Evolutionary conservation across 2,113 vertebrate genomes (phyloP).

Genomic region (Chelonoidis abingdonii): DNA sequence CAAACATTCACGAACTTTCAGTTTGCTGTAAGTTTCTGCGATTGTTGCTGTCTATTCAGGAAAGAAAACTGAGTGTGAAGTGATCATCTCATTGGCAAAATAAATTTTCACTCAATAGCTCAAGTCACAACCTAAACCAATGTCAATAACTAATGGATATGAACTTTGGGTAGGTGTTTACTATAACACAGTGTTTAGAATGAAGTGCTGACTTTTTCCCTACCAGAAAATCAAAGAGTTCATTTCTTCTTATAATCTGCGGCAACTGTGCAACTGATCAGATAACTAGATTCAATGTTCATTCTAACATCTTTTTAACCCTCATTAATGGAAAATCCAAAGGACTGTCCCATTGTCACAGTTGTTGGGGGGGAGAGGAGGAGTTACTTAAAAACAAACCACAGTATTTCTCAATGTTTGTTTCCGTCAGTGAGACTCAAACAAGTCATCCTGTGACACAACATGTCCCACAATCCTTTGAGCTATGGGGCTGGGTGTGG

Average conservation of each 20-base stretch:
- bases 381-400: neutral
- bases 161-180: neutral
- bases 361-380: neutral
- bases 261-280: neutral
- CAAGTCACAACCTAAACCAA: neutral
- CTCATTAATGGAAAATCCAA: neutral
- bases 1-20: neutral
- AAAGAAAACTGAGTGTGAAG: conserved; percentile 8
- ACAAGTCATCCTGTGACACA: neutral
- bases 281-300: neutral
- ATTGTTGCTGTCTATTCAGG: neutral
- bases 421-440: neutral
- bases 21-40: neutral
- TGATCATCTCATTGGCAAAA: neutral
- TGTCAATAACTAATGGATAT: neutral
- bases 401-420: neutral
- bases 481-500: neutral
- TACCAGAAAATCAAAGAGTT: neutral
- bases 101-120: neutral
- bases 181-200: neutral
- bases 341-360: neutral
- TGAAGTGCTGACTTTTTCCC: neutral
- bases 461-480: neutral
- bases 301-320: neutral
- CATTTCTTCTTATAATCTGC: neutral